phyloP scores from a whole-genome alignment of 2,888 invertebrate species.

The Coremacera marginata region DNA sequence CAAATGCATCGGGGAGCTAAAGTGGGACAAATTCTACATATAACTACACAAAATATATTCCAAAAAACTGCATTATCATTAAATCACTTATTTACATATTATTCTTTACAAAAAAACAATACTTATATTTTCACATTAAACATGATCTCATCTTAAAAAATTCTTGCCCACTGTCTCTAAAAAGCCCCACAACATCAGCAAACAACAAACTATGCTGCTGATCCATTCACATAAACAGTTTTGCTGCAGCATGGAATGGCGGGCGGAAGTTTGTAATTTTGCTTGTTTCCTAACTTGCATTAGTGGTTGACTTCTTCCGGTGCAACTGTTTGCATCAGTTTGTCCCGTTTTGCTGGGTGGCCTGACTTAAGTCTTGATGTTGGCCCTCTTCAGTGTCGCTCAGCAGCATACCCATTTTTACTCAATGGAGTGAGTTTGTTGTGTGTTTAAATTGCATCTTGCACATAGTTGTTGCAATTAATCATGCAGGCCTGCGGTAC shows the following conservation, averaged over 20 bases:
- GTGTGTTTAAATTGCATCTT: conserved; percentile 16
- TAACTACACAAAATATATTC: neutral
- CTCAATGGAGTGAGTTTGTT: conserved; percentile 31
- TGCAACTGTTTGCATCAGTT: conserved; percentile 53
- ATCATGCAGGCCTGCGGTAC: conserved; percentile 16
- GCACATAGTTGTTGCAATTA: conserved; percentile 28
- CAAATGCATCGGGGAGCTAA: conserved; percentile 55
- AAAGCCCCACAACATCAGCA: neutral
- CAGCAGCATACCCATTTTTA: neutral
- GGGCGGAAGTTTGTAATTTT: conserved; percentile 68
- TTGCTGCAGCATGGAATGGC: neutral
- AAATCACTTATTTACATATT: too few relatives aligned
- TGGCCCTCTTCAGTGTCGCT: neutral
- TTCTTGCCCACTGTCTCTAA: too few relatives aligned
- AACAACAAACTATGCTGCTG: neutral
- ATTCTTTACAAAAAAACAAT: too few relatives aligned
- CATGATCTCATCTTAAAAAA: too few relatives aligned
- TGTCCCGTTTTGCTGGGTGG: neutral
- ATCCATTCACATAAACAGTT: neutral
- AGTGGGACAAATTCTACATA: conserved; percentile 7
- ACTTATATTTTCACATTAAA: too few relatives aligned
- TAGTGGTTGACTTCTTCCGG: conserved; percentile 67
- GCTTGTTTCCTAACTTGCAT: conserved; percentile 66
- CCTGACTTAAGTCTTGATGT: neutral
- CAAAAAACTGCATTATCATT: too few relatives aligned